A percentile compares a stretch with the other conserved stretches of the same genome.
Evolutionary conservation across 2,113 vertebrate species (phyloP).

Genomic region (Xiphophorus couchianus): DNA sequence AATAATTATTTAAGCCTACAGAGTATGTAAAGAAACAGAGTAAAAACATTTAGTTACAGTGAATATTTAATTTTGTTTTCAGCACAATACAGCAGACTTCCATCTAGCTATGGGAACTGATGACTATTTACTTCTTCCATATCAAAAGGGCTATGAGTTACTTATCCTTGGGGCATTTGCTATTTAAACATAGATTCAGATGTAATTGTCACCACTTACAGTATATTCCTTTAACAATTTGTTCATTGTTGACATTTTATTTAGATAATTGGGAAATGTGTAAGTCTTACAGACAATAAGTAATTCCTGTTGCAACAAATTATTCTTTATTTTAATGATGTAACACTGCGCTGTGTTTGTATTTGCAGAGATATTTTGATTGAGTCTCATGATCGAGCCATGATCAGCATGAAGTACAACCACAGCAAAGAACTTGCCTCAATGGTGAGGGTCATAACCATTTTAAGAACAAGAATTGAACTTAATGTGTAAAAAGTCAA

Average conservation of each 20-base stretch:
- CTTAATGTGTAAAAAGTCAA: background rate
- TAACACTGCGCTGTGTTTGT: conserved; percentile 15
- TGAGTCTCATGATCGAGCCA: conserved; percentile 80
- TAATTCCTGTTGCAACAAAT: background rate
- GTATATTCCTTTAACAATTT: conserved; percentile 7
- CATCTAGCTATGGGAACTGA: conserved; percentile 48
- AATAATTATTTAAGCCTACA: background rate
- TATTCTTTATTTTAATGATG: background rate
- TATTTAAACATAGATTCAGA: conserved; percentile 39
- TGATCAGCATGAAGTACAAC: conserved; percentile 82
- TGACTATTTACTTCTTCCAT: conserved; percentile 28
- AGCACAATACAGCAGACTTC: conserved; percentile 2
- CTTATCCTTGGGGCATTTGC: conserved; percentile 16
- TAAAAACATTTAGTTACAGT: background rate
- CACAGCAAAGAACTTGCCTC: conserved; percentile 77
- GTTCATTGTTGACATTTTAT: conserved; percentile 4
- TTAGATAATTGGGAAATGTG: background rate
- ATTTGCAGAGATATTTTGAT: conserved; percentile 79
- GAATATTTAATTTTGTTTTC: background rate
- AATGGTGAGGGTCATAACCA: conserved; percentile 76
- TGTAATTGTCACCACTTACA: conserved; percentile 23
- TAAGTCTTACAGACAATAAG: background rate
- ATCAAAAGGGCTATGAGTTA: conserved; percentile 23
- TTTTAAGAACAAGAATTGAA: background rate
- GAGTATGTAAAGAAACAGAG: background rate